Base-by-base conservation (phyloP, 2,113 vertebrate genomes). In the Albula goreensis region DNA sequence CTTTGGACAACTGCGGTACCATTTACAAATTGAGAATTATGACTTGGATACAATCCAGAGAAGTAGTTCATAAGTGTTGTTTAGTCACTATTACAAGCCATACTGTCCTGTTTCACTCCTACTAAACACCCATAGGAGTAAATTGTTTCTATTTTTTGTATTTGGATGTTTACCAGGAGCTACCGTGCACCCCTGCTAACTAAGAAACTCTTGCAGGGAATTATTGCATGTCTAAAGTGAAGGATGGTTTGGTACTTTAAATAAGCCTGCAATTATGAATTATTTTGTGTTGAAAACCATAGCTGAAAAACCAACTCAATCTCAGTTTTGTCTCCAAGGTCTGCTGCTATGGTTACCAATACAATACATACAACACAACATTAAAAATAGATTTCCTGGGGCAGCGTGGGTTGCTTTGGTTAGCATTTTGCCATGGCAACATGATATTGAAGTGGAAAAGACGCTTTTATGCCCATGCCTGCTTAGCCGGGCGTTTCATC, bases 401-500 rank as follows among this genome's bases (percentile, higher is more conserved):
- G 19, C 85, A 81, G 83, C 80, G 86, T 84, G 78, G 83, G 41
- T 83, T n/a, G 63, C 60, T 74, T 78, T 87, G 81, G 19, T 81
- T 83, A 70, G 49, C 87, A 80, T 82, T 87, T 85, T 78, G 85
- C 82, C 89, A 88, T 88, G 86, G 87, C 88, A 86, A 91, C 87
- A 52, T 52, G 8, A 85, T 80, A 81, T 8, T 80, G 70, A 84
- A 86, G 85, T 74, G 81, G 53, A 5, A 49, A 80, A 2, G 78
- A 78, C 82, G 83, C 85, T 86, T 49, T 56, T 41, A 86, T 41
- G 31, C 31, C 31, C 31, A 41, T 63, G 48, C n/a, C 6, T 80
- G 9, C 25, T 70, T 7, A 9, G 19, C 82, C 87, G 74, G 80
- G 52, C 85, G 89, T 89, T 88, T 48, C 49, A 10, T 22, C 50